These are phyloP conservation scores for Aspidiotus rigidus DNA, from an alignment of 2,888 invertebrate genomes.

Conservation along the genomic window DNA sequence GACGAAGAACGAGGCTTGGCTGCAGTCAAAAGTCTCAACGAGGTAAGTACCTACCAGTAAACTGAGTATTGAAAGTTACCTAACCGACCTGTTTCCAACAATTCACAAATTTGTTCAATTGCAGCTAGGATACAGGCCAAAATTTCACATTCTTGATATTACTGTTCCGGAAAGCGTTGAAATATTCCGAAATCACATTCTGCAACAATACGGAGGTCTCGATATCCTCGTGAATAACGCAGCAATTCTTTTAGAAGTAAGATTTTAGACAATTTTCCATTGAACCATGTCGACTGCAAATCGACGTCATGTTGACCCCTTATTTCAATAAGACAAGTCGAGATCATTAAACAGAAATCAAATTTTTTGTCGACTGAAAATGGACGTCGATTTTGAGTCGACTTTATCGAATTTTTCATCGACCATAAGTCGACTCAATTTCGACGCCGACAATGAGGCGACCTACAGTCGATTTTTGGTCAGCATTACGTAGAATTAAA, in stretches of 20 bases:
- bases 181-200: not conserved
- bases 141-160: not conserved
- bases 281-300: too few relatives aligned
- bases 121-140: not conserved
- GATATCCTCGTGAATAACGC: not conserved
- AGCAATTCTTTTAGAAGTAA: not conserved
- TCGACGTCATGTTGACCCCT: too few relatives aligned
- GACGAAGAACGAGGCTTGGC: conserved; percentile 49
- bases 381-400: too few relatives aligned
- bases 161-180: not conserved
- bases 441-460: too few relatives aligned
- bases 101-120: not conserved
- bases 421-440: too few relatives aligned
- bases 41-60: conserved; percentile 40
- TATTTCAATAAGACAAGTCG: too few relatives aligned
- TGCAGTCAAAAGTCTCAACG: conserved; percentile 52
- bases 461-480: too few relatives aligned
- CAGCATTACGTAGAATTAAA: too few relatives aligned
- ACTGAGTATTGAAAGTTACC: not conserved
- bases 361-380: too few relatives aligned
- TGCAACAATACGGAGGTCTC: not conserved
- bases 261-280: not conserved
- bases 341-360: too few relatives aligned
- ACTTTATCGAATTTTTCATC: too few relatives aligned
- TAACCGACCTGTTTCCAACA: not conserved